phyloP scores from a whole-genome alignment of 2,888 invertebrate genomes.

The Nomada flava region DNA sequence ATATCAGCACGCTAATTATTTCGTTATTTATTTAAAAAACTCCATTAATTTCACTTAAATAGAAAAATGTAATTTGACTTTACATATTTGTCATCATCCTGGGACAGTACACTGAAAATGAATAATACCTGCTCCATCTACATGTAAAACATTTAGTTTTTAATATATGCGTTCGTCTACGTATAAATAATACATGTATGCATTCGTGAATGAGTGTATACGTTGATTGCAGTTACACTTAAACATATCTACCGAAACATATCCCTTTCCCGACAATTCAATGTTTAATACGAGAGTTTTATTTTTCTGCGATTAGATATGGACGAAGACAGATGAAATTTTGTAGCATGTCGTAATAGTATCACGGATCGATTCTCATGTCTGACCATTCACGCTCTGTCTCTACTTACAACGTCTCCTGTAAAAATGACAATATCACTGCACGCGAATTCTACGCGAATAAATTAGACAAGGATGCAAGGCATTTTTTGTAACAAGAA shows the following conservation, averaged over 20 bases:
- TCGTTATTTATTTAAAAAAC: too few relatives aligned
- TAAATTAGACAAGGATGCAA: background rate
- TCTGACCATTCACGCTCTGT: slow-evolving; percentile 37
- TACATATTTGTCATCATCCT: background rate
- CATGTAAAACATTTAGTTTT: background rate
- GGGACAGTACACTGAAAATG: too few relatives aligned
- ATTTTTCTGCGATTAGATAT: slow-evolving; percentile 10
- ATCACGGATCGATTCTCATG: background rate
- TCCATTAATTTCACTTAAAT: too few relatives aligned
- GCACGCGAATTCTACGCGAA: background rate
- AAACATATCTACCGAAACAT: slow-evolving; percentile 34
- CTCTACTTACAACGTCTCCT: slow-evolving; percentile 29
- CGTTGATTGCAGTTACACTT: background rate
- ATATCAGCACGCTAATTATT: too few relatives aligned
- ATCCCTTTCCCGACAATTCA: slow-evolving; percentile 16
- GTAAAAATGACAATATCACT: slow-evolving; percentile 37
- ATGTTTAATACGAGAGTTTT: background rate
- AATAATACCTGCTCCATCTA: background rate
- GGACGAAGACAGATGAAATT: background rate
- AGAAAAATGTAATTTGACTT: too few relatives aligned
- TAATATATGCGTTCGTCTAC: background rate
- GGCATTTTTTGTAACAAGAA: background rate
- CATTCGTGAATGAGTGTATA: background rate
- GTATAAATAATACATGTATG: background rate
- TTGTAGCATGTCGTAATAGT: slow-evolving; percentile 10